Conservation (phyloP, 1,140 invertebrate species). For the Rhagoletis pomonella region DNA sequence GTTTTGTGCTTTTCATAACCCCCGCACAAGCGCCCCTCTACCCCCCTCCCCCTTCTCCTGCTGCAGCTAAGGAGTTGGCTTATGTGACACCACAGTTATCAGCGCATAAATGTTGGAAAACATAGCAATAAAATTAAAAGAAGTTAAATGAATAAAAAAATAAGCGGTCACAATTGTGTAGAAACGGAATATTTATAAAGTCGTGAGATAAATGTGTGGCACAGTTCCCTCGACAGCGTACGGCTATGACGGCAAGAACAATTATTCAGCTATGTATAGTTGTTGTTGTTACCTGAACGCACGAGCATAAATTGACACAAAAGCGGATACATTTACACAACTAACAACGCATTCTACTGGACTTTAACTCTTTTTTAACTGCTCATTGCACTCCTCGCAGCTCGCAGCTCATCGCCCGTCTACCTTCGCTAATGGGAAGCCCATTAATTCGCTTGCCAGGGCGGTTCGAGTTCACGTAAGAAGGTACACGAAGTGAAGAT, state of each 20-base stretch:
- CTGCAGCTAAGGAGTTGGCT: not conserved
- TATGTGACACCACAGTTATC: slow-evolving; percentile 43
- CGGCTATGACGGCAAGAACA: not conserved
- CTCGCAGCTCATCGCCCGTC: too few species aligned
- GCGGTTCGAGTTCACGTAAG: not conserved
- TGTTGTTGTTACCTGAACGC: not conserved
- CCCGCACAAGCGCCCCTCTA: not conserved
- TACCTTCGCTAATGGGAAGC: not conserved
- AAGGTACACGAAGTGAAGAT: slow-evolving; percentile 2
- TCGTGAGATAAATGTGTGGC: slow-evolving; percentile 44
- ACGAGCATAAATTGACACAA: slow-evolving; percentile 35
- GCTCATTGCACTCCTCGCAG: not conserved
- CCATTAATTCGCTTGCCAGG: not conserved
- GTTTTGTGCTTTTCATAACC: not conserved
- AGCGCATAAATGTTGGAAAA: slow-evolving; percentile 44
- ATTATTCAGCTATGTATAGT: too few species aligned
- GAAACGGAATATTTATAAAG: slow-evolving; percentile 41
- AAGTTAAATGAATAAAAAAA: not conserved
- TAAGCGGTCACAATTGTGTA: slow-evolving; percentile 34
- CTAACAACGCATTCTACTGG: not conserved
- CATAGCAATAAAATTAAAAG: slow-evolving; percentile 45
- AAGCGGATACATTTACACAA: slow-evolving; percentile 2
- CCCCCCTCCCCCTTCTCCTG: not conserved
- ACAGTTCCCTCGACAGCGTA: slow-evolving; percentile 2
- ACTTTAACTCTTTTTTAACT: not conserved